Conservation (phyloP, 2,888 invertebrate species). For the Fragum whitleyi region DNA sequence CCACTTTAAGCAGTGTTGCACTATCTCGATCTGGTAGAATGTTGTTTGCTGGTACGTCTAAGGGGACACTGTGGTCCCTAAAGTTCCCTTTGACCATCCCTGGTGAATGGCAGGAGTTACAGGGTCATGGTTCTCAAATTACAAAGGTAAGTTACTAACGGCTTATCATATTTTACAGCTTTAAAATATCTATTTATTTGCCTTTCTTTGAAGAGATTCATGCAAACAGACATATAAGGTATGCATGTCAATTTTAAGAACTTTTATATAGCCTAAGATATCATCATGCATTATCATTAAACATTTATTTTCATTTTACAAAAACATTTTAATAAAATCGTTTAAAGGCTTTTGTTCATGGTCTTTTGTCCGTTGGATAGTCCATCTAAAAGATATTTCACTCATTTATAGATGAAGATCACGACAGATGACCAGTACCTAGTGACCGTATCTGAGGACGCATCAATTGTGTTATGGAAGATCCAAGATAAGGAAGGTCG, state of each 20-base stretch:
- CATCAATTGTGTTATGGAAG: constrained; percentile 94
- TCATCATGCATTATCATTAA: too few species aligned
- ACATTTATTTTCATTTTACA: too few species aligned
- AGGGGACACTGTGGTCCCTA: constrained; percentile 91
- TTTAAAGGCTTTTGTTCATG: too few species aligned
- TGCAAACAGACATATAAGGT: too few species aligned
- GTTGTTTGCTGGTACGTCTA: constrained; percentile 92
- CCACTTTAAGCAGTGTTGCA: constrained; percentile 88
- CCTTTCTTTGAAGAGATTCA: too few species aligned
- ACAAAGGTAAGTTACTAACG: constrained; percentile 84
- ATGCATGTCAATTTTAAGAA: too few species aligned
- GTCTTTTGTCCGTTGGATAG: too few species aligned
- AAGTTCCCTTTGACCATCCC: constrained; percentile 91
- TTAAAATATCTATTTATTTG: neutral
- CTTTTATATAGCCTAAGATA: too few species aligned
- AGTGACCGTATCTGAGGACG: constrained; percentile 91
- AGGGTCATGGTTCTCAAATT: constrained; percentile 87
- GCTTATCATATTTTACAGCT: neutral
- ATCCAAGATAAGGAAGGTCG: constrained; percentile 88
- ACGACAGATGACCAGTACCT: constrained; percentile 91
- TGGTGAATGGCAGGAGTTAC: constrained; percentile 86
- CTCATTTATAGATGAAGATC: constrained; percentile 90
- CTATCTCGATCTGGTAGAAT: constrained; percentile 92
- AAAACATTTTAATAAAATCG: too few species aligned
- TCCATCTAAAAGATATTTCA: too few species aligned